Evolutionary conservation across 1,140 invertebrate species (phyloP).

Genomic region (Drosophila hydei): DNA sequence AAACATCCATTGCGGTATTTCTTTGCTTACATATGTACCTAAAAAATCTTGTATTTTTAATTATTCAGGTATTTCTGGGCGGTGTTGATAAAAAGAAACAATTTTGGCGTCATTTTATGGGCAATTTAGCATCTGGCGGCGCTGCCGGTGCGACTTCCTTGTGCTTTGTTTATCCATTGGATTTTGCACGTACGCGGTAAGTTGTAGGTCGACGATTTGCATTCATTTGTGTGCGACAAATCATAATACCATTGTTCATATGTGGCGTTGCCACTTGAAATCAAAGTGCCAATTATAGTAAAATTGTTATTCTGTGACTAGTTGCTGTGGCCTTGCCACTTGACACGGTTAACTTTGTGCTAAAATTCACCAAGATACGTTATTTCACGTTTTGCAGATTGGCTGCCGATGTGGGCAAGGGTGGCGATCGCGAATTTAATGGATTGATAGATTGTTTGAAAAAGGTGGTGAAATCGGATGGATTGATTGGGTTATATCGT

Average conservation of each 20-base stretch:
- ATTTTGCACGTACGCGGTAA: conserved; percentile 93
- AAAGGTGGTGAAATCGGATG: conserved; percentile 95
- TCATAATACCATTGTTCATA: not conserved
- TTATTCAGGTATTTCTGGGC: conserved; percentile 76
- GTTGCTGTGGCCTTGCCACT: too few relatives aligned
- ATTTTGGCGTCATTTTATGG: conserved; percentile 93
- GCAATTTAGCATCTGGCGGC: conserved; percentile 96
- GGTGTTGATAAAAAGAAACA: conserved; percentile 93
- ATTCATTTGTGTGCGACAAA: too few relatives aligned
- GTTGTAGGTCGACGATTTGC: too few relatives aligned
- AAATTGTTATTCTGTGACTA: too few relatives aligned
- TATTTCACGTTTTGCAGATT: conserved; percentile 79
- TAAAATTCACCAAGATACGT: not conserved
- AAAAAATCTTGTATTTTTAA: not conserved
- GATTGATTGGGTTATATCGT: conserved; percentile 93
- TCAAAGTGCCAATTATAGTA: too few relatives aligned
- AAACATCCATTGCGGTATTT: too few relatives aligned
- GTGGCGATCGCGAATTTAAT: conserved; percentile 91
- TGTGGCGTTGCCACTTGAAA: not conserved
- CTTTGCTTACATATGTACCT: not conserved
- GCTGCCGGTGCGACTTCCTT: conserved; percentile 96
- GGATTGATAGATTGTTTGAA: conserved; percentile 93
- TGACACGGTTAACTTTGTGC: not conserved
- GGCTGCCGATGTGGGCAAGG: conserved; percentile 93
- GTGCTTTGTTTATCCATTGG: conserved; percentile 96